A percentile compares a stretch with the other conserved stretches of the same genome.
Evolutionary conservation across 1,140 invertebrate species (phyloP).

Genomic region (Drosophila ogumai): DNA sequence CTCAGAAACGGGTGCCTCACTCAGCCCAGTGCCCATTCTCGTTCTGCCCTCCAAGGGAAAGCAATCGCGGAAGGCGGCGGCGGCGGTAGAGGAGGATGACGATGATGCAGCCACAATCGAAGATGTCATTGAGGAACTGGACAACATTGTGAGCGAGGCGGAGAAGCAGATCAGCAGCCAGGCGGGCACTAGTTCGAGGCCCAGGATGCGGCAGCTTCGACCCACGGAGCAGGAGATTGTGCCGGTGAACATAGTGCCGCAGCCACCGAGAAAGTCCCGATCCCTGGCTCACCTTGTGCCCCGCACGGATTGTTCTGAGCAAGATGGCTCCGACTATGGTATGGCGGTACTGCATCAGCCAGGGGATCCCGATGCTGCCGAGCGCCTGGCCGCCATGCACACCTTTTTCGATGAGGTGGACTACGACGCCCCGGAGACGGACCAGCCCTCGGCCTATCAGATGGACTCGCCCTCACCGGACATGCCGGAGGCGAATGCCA

Average conservation of each 20-base stretch:
- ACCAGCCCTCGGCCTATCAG: slow-evolving; percentile 73
- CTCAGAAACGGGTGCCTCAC: slow-evolving; percentile 89
- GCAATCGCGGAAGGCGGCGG: slow-evolving; percentile 48
- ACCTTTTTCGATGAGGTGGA: slow-evolving; percentile 85
- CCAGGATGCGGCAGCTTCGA: slow-evolving; percentile 29
- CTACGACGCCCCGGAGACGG: slow-evolving; percentile 86
- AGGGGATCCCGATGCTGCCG: slow-evolving; percentile 49
- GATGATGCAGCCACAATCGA: slow-evolving; percentile 94
- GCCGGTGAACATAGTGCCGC: slow-evolving; percentile 88
- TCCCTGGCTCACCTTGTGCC: slow-evolving; percentile 86
- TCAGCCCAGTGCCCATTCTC: slow-evolving; percentile 87
- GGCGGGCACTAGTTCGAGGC: slow-evolving; percentile 66
- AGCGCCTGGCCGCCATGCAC: slow-evolving; percentile 70
- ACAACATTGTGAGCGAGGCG: slow-evolving; percentile 93
- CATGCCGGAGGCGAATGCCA: slow-evolving; percentile 85
- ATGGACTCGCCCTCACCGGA: slow-evolving; percentile 68
- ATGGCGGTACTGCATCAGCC: slow-evolving; percentile 69
- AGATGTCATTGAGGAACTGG: slow-evolving; percentile 93
- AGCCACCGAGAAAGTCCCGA: slow-evolving; percentile 87
- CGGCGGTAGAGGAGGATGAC: slow-evolving; percentile 30
- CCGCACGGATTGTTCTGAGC: slow-evolving; percentile 74
- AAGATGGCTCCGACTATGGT: slow-evolving; percentile 81
- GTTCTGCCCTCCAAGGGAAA: slow-evolving; percentile 74
- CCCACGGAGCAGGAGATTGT: slow-evolving; percentile 87
- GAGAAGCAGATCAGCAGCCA: slow-evolving; percentile 88